Base-by-base conservation (phyloP, 2,797 vertebrate species). In the Eulemur coronatus region DNA sequence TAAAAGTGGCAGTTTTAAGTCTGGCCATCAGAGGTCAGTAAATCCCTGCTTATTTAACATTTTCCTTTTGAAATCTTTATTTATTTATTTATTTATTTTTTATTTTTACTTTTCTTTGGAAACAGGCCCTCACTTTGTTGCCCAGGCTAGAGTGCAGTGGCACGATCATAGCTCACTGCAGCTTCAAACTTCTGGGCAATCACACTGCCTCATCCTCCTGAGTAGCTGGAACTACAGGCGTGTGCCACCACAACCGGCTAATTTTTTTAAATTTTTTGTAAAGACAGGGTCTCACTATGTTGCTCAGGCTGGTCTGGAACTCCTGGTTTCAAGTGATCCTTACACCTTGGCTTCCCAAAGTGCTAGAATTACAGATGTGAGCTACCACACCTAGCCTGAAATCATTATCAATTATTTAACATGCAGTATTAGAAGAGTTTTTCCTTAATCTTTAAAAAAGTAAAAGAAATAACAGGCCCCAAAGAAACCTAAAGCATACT, bases 11-110 rank as follows among this genome's bases (percentile, higher is more conserved):
- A 98, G 81, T 97, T 96, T 96, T 96, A 93, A 76, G 10, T 92
- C 57, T 97, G 94, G 63, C 98, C 98, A 94, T 92, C 95, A 98
- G 98, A 98, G 97, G 98, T 92, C 98, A 98, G 97, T 96, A 98
- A 96, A 98, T 24, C 15, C 97, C 79, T 97, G 63, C n/a, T 96
- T 97, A 96, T 97, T 96, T 28, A 73, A 22, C 0, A 0, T 91
- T 95, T 97, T 82, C 26, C 76, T 38, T 52, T 69, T 28, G 35
- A 70, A 76, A 70, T 55, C 5, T 38, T 73, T 30, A 69, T 69
- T 65, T 65, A 57, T 65, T 33, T 63, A 24, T 65, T 69, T 69
- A n/a, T 12, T 63, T 63, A 12, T 10, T 43, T 33, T 65, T 33
- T n/a, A n/a, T n/a, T 15, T 57, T 57, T 57, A 57, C 55, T 4